phyloP scores from a whole-genome alignment of 1,140 invertebrate species.

The Nasonia giraulti region DNA sequence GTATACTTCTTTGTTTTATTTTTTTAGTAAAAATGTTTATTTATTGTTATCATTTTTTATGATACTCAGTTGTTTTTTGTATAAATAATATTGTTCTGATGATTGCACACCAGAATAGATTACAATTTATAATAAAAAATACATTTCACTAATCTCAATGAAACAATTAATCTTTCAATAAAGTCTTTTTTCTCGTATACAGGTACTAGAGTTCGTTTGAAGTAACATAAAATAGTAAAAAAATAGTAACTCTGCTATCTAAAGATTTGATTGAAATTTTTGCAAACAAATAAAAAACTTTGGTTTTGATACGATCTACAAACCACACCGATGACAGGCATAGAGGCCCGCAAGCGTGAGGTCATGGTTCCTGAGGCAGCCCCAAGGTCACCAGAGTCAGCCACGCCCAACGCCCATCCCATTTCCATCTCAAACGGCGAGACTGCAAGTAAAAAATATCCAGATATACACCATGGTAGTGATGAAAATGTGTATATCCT shows the following conservation, averaged over 20 bases:
- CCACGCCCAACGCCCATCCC: constrained; percentile 51
- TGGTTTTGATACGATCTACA: constrained; percentile 69
- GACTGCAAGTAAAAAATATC: constrained; percentile 73
- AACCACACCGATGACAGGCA: constrained; percentile 65
- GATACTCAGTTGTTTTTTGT: constrained; percentile 47
- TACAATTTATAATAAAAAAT: constrained; percentile 19
- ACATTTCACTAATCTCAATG: constrained; percentile 10
- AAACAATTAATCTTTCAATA: constrained; percentile 40
- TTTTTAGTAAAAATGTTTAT: constrained; percentile 43
- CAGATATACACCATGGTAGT: constrained; percentile 63
- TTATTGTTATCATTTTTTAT: constrained; percentile 51
- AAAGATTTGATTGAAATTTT: background rate
- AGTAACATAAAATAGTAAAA: constrained; percentile 43
- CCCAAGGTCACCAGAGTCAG: constrained; percentile 55
- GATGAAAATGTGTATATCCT: constrained; percentile 41
- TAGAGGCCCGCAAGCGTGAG: constrained; percentile 52
- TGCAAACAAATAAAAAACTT: constrained; percentile 57
- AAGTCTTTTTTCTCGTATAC: constrained; percentile 25
- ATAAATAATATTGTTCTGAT: constrained; percentile 49
- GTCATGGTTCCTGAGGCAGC: constrained; percentile 49
- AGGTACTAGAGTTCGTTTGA: constrained; percentile 15
- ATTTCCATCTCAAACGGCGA: constrained; percentile 69
- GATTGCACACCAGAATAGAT: constrained; percentile 48
- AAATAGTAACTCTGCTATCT: constrained; percentile 11
- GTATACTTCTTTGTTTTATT: constrained; percentile 55